Evolutionary conservation across 2,888 invertebrate species (phyloP), one percentile per base, ranked within the genome.

Genomic region (Luffia ferchaultella): DNA sequence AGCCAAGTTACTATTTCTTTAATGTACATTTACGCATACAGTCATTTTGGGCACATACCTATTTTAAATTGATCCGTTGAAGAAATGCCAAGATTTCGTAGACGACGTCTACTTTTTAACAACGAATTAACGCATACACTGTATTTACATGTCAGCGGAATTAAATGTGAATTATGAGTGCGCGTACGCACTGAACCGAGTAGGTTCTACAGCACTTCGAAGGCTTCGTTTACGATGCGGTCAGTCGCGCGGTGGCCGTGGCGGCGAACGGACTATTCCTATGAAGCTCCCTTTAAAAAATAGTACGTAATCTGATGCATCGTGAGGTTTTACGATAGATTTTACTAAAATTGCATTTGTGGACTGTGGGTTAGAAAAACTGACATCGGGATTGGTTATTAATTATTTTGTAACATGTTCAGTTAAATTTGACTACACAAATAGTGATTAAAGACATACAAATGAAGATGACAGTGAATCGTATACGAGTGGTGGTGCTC

Each of bases 401-500:
- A n/a, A 58, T 57, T 55, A 62, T 44, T 42, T 46, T 50, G 9
- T 17, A n/a, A n/a, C 12, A 30, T 30, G 30, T 30, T 30, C 30
- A 12, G 30, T 30, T 30, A 30, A 30, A 30, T 30, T 30, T 30
- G 30, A 30, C 30, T 30, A 3, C 12, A 12, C 3, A 12, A 12
- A 7, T 30, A 3, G 30, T 12, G 30, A n/a, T 7, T 17, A 43
- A 43, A 15, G 43, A 30, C 30, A 7, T 67, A 73, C 78, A 76
- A 76, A 83, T 83, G 83, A 83, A 83, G 82, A 90, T 92, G 91
- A 91, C 91, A 84, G 89, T 90, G 73, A 90, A 89, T 82, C 88
- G 90, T 75, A 91, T 92, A 79, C 87, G 90, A 85, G 90, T 91
- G 75, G 92, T 91, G 80, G 91, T 92, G 73, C 85, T 91, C 70